These are phyloP conservation scores for Centrocercus urophasianus DNA, from an alignment of 2,113 vertebrate species.

Conservation along the genomic window DNA sequence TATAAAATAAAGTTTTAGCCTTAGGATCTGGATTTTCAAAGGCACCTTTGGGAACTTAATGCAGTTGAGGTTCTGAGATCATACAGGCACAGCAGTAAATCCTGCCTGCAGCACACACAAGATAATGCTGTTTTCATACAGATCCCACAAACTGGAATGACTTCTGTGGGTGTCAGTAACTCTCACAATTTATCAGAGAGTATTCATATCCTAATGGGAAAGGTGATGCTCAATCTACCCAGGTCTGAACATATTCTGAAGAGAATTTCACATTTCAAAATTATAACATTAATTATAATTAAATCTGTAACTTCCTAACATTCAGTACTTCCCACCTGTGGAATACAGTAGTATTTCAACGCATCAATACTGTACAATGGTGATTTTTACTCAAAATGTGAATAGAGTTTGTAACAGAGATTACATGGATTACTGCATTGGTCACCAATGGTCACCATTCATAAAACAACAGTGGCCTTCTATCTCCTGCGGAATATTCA, in stretches of 20 bases:
- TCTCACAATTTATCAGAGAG: not conserved
- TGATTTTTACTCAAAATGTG: not conserved
- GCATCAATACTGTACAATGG: not conserved
- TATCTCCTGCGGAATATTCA: not conserved
- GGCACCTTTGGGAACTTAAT: not conserved
- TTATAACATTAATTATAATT: not conserved
- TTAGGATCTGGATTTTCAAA: not conserved
- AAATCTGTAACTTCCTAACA: not conserved
- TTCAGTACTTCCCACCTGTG: not conserved
- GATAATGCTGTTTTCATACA: not conserved
- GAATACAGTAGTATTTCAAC: not conserved
- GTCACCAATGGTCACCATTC: not conserved
- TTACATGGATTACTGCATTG: not conserved
- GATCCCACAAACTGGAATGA: not conserved
- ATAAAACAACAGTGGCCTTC: not conserved
- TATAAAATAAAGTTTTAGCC: not conserved
- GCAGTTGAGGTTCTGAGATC: not conserved
- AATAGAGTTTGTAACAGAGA: not conserved
- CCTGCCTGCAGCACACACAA: not conserved
- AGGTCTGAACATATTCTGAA: not conserved
- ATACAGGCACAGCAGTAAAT: not conserved
- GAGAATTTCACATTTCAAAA: not conserved
- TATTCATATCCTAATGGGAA: rapidly evolving
- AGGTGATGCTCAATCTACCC: no score
- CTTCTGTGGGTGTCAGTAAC: not conserved